phyloP scores from a whole-genome alignment of 2,113 vertebrate genomes.

The Corydoras sp. region DNA sequence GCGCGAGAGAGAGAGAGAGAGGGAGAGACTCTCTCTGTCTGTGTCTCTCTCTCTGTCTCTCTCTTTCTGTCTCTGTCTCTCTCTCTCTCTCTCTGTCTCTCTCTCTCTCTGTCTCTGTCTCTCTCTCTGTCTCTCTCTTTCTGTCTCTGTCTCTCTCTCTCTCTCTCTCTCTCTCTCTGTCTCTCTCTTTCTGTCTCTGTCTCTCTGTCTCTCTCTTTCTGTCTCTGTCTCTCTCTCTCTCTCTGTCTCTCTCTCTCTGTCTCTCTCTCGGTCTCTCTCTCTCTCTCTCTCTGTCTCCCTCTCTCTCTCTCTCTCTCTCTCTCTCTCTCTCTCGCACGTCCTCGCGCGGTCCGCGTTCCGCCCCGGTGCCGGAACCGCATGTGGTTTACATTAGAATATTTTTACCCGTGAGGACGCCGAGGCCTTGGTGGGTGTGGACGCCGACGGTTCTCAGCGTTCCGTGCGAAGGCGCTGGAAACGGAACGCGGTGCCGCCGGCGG shows the following conservation, averaged over 20 bases:
- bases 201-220: neutral
- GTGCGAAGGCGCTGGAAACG: too few relatives aligned
- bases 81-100: slow-evolving; percentile 7
- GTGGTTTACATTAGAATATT: slow-evolving; percentile 51
- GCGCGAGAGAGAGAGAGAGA: too few relatives aligned
- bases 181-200: too few relatives aligned
- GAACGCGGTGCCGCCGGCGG: too few relatives aligned
- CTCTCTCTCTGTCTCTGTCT: too few relatives aligned
- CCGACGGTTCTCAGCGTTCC: slow-evolving; percentile 9
- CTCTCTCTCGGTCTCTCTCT: neutral
- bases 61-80: too few relatives aligned
- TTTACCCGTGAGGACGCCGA: slow-evolving; percentile 17
- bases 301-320: neutral
- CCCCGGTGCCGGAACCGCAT: slow-evolving; percentile 44
- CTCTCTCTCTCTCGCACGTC: too few relatives aligned
- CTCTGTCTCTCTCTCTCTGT: neutral
- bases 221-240: neutral
- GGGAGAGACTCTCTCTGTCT: too few relatives aligned
- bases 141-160: too few relatives aligned
- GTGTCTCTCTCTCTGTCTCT: too few relatives aligned
- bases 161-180: too few relatives aligned
- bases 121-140: too few relatives aligned
- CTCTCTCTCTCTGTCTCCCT: neutral
- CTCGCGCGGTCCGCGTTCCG: neutral
- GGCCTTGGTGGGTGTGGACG: slow-evolving; percentile 41